Evolutionary conservation across 2,113 vertebrate species (phyloP).

Genomic region (Mirounga angustirostris): DNA sequence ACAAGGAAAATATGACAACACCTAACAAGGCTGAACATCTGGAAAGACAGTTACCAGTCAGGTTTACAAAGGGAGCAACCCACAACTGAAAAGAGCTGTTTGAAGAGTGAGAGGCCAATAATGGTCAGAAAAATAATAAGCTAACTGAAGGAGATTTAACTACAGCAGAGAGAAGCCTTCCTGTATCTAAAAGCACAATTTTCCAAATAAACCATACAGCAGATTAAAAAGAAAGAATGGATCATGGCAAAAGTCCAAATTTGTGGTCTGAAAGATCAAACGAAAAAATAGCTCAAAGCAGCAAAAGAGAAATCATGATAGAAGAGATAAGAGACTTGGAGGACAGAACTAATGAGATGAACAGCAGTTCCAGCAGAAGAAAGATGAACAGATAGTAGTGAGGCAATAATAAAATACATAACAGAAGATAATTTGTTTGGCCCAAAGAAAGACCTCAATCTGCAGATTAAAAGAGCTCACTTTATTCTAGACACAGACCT

Average conservation of each 20-base stretch:
- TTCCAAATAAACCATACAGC: conserved; percentile 9
- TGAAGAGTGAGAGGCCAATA: neutral
- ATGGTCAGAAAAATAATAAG: neutral
- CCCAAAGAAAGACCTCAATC: neutral
- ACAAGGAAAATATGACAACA: neutral
- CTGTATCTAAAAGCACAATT: neutral
- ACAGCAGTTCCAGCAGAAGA: neutral
- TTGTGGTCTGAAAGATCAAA: conserved; percentile 37
- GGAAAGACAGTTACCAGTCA: neutral
- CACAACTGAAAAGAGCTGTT: neutral
- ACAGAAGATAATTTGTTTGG: neutral
- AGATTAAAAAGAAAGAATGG: conserved; percentile 9
- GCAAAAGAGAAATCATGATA: neutral
- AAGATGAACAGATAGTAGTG: neutral
- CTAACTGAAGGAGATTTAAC: neutral
- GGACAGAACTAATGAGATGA: neutral
- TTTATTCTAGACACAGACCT: neutral
- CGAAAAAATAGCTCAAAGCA: conserved; percentile 37
- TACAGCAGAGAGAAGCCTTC: neutral
- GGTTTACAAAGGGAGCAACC: neutral
- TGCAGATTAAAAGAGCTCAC: neutral
- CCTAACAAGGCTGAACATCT: neutral
- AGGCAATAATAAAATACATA: neutral
- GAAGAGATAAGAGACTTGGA: conserved; percentile 38
- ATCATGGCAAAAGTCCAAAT: neutral